A percentile compares a stretch with the other conserved stretches of the same genome.
Evolutionary conservation across 2,797 vertebrate species (phyloP).

Genomic region (Eospalax fontanierii): DNA sequence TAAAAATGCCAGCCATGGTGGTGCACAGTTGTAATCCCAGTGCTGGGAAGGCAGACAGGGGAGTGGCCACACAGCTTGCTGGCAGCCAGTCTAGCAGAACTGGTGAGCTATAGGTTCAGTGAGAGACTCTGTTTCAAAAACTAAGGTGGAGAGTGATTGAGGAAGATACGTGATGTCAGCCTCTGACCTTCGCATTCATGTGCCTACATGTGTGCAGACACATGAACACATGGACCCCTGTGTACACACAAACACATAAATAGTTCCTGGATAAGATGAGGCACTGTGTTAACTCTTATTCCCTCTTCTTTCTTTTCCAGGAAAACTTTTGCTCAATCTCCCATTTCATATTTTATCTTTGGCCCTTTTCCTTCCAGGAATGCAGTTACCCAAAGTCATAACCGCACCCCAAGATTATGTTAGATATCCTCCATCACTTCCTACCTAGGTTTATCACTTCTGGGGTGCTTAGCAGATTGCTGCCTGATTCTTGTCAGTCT

Average conservation of each 20-base stretch:
- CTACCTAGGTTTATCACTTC: background rate
- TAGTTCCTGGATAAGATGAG: background rate
- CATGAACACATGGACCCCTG: background rate
- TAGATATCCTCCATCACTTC: background rate
- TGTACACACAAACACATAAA: background rate
- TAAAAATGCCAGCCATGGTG: background rate
- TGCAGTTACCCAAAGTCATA: background rate
- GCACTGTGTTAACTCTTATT: background rate
- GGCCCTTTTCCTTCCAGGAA: background rate
- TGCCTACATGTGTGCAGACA: background rate
- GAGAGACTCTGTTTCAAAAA: background rate
- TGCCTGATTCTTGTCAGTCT: background rate
- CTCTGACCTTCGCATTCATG: background rate
- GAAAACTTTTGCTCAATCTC: background rate
- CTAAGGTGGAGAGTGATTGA: background rate
- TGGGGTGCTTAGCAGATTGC: background rate
- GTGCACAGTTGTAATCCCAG: background rate
- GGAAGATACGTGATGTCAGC: background rate
- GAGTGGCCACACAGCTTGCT: background rate
- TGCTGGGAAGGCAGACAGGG: background rate
- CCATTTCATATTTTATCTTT: background rate
- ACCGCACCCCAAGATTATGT: background rate
- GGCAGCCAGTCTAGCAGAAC: background rate
- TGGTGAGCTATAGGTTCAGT: background rate
- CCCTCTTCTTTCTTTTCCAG: background rate